phyloP scores from a whole-genome alignment of 2,797 vertebrate species.

The Emys orbicularis region DNA sequence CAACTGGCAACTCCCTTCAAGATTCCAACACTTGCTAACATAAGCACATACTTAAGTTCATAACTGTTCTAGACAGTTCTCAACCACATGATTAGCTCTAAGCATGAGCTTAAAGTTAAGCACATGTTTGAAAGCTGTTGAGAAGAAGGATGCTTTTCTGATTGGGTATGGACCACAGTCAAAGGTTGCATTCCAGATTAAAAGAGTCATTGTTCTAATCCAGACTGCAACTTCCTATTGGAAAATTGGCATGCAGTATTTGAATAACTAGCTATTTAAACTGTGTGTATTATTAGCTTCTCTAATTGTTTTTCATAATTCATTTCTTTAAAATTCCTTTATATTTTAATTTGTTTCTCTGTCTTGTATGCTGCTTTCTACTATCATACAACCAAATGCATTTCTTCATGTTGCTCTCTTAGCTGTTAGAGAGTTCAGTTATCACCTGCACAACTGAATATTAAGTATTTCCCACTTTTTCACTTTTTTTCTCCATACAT shows the following conservation, averaged over 20 bases:
- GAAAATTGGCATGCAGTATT: not conserved
- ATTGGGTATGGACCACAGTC: not conserved
- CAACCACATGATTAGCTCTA: not conserved
- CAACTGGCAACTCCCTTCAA: slow-evolving; percentile 20
- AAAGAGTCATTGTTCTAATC: not conserved
- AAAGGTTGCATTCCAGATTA: not conserved
- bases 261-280: not conserved
- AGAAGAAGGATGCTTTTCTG: not conserved
- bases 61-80: not conserved
- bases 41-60: not conserved
- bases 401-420: not conserved
- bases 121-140: not conserved
- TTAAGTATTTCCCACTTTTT: not conserved
- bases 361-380: not conserved
- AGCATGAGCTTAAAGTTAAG: not conserved
- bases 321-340: not conserved
- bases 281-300: not conserved
- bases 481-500: not conserved
- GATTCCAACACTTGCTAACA: not conserved
- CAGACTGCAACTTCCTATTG: not conserved
- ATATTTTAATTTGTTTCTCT: not conserved
- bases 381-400: not conserved
- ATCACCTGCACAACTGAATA: not conserved
- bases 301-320: not conserved
- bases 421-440: not conserved